phyloP scores from a whole-genome alignment of 2,113 vertebrate species.

The Sterrhoptilus dennistouni region DNA sequence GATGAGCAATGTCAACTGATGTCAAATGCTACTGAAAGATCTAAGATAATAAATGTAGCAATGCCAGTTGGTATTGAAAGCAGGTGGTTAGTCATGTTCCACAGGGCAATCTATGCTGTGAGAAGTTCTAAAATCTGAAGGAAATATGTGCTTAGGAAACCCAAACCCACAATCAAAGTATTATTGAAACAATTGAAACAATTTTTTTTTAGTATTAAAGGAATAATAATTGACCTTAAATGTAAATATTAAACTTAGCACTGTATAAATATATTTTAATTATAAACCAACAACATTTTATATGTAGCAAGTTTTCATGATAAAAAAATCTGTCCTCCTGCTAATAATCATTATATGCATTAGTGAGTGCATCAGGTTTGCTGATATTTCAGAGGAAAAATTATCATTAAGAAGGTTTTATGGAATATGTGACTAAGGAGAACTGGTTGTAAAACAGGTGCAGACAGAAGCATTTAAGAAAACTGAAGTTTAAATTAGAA shows the following conservation, averaged over 20 bases:
- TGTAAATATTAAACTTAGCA: not conserved
- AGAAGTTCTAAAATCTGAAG: not conserved
- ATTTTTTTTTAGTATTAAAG: not conserved
- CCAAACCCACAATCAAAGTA: not conserved
- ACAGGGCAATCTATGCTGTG: not conserved
- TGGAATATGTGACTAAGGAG: not conserved
- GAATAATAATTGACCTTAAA: not conserved
- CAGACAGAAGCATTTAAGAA: not conserved
- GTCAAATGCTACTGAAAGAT: conserved; percentile 53
- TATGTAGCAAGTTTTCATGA: not conserved
- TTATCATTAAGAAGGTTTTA: not conserved
- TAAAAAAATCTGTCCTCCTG: not conserved
- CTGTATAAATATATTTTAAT: not conserved
- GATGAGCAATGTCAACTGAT: conserved; percentile 43
- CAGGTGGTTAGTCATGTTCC: conserved; percentile 15
- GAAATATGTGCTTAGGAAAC: not conserved
- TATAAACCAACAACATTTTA: not conserved
- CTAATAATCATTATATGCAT: not conserved
- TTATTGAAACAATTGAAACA: not conserved
- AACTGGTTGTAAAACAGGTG: not conserved
- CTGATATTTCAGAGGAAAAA: not conserved
- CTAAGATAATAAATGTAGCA: conserved; percentile 6
- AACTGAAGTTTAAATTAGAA: not conserved
- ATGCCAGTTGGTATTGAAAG: conserved; percentile 26
- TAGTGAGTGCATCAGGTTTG: not conserved